Percentiles rank a stretch among this genome's conserved stretches.
phyloP scores from a whole-genome alignment of 1,140 invertebrate genomes.

The Pseudomyrmex gracilis region DNA sequence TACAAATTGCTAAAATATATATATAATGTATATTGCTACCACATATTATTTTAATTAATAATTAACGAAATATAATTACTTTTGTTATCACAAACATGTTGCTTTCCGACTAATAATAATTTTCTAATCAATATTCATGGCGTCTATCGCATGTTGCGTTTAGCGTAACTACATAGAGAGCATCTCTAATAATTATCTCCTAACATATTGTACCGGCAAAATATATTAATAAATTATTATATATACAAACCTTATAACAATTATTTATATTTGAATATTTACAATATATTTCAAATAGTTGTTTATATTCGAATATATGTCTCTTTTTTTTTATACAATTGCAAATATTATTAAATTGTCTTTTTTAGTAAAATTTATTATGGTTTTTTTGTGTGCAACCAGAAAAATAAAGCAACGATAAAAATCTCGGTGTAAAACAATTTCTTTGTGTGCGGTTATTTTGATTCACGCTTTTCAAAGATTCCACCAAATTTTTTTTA shows the following conservation, averaged over 20 bases:
- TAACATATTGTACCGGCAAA: slow-evolving; percentile 23
- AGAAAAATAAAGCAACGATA: background rate
- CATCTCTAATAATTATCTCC: background rate
- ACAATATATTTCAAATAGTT: no score
- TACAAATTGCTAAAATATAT: no score
- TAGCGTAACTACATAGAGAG: background rate
- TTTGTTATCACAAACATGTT: slow-evolving; percentile 2
- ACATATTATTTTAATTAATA: slow-evolving; percentile 28
- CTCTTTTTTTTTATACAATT: no score
- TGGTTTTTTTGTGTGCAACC: background rate
- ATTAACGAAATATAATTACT: slow-evolving; percentile 41
- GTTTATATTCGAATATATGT: background rate
- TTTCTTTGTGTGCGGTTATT: background rate
- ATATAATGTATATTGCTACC: no score
- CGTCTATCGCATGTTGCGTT: slow-evolving; percentile 4
- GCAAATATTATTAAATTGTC: background rate
- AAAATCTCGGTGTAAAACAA: background rate
- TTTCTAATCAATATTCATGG: slow-evolving; percentile 21
- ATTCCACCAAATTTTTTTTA: background rate
- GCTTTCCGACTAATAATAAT: slow-evolving; percentile 27
- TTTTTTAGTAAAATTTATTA: background rate
- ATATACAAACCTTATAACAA: background rate
- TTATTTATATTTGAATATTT: no score
- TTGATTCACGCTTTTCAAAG: background rate
- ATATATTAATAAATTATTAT: background rate